Conservation (phyloP, 2,888 invertebrate species). For the Netelia virgata region DNA sequence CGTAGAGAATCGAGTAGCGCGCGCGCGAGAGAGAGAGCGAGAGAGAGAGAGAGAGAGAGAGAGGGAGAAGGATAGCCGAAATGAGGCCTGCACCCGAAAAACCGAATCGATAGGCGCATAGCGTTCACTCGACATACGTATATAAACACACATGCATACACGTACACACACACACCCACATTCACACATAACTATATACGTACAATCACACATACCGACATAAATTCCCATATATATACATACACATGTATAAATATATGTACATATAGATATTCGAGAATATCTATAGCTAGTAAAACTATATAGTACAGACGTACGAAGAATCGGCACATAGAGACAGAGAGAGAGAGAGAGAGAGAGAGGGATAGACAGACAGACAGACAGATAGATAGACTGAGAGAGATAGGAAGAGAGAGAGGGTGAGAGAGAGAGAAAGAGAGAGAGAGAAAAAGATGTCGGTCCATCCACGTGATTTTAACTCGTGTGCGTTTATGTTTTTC, state of each 20-base stretch:
- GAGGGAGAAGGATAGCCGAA: constrained; percentile 73
- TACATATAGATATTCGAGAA: constrained; percentile 57
- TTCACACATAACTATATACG: constrained; percentile 52
- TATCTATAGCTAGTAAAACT: constrained; percentile 63
- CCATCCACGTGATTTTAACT: constrained; percentile 54
- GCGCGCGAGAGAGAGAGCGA: too few relatives aligned
- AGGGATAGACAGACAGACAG: too few relatives aligned
- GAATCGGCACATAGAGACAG: constrained; percentile 51
- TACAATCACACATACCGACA: constrained; percentile 60
- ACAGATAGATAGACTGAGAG: too few relatives aligned
- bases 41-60: constrained; percentile 48
- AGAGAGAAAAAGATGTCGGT: constrained; percentile 30
- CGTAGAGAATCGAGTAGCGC: background rate
- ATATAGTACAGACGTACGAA: constrained; percentile 51
- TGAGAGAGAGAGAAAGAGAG: constrained; percentile 5
- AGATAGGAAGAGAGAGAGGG: constrained; percentile 2
- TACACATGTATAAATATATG: constrained; percentile 51
- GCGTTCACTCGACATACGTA: constrained; percentile 74
- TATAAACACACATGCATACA: constrained; percentile 60
- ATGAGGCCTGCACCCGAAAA: constrained; percentile 83
- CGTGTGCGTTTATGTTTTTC: constrained; percentile 54
- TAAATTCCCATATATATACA: constrained; percentile 59
- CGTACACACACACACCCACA: constrained; percentile 45
- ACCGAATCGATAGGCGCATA: constrained; percentile 84
- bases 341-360: constrained; percentile 50